Conservation (phyloP, 2,888 invertebrate genomes). For the Standfussiana lucernea region DNA sequence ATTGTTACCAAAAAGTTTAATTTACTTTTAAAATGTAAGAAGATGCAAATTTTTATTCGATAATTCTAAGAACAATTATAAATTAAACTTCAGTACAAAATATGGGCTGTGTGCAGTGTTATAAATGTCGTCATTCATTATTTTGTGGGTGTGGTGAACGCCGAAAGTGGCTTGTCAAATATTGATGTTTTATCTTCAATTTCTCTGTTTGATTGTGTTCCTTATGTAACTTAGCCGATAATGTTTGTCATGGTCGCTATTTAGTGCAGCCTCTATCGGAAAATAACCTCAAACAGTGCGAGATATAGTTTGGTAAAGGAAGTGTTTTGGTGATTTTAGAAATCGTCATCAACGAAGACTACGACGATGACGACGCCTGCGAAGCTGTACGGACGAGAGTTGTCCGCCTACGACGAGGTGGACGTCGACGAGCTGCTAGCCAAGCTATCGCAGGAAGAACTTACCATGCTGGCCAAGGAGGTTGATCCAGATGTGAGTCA, state of each 20-base stretch:
- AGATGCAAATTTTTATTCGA: conserved; percentile 35
- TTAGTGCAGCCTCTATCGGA: conserved; percentile 32
- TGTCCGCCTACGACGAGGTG: conserved; percentile 97
- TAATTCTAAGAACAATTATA: conserved; percentile 1
- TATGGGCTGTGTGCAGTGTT: conserved; percentile 32
- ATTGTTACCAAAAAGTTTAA: conserved; percentile 58
- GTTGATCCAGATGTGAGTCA: conserved; percentile 99
- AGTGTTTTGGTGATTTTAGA: conserved; percentile 91
- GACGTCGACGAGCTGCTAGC: conserved; percentile 98
- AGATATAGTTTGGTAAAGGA: conserved; percentile 65
- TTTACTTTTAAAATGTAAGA: conserved; percentile 73
- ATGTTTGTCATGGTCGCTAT: conserved; percentile 36
- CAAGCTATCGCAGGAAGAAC: conserved; percentile 98
- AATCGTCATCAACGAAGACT: conserved; percentile 96
- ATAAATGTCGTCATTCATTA: conserved; percentile 72
- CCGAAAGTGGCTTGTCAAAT: conserved; percentile 78
- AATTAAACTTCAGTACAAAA: conserved; percentile 7
- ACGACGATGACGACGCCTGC: conserved; percentile 97
- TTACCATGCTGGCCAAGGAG: conserved; percentile 99
- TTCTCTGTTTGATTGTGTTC: conserved; percentile 62
- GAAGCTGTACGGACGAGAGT: conserved; percentile 97
- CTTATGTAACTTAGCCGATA: conserved; percentile 68
- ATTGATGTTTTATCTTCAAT: conserved; percentile 80
- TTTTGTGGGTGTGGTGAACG: conserved; percentile 86
- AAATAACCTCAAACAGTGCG: conserved; percentile 65